phyloP scores from a whole-genome alignment of 2,888 invertebrate genomes.

The Nomada goodeniana region DNA sequence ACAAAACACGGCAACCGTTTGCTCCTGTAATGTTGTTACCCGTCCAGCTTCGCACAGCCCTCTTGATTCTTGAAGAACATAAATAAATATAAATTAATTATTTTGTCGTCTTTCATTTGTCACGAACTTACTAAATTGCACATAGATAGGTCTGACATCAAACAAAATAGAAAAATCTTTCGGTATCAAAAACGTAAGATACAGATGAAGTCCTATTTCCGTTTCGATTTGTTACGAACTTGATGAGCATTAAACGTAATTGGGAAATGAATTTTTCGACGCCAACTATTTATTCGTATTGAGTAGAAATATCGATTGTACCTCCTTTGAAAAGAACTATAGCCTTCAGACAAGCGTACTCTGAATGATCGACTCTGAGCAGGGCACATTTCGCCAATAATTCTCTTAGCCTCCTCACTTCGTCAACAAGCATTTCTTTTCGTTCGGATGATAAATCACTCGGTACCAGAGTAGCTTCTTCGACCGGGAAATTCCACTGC shows the following conservation, averaged over 20 bases:
- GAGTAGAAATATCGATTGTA: slow-evolving; percentile 79
- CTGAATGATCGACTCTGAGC: slow-evolving; percentile 91
- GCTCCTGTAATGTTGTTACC: slow-evolving; percentile 91
- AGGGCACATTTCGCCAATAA: slow-evolving; percentile 88
- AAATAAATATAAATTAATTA: background rate
- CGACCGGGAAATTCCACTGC: slow-evolving; percentile 91
- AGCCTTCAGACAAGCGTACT: slow-evolving; percentile 94
- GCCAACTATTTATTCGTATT: no score
- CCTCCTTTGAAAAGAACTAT: slow-evolving; percentile 93
- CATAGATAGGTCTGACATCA: no score
- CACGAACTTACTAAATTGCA: no score
- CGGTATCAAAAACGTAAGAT: no score
- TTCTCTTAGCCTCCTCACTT: slow-evolving; percentile 87
- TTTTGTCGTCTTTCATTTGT: background rate
- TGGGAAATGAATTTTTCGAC: no score
- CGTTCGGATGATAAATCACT: slow-evolving; percentile 85
- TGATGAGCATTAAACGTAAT: no score
- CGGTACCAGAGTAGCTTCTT: slow-evolving; percentile 85
- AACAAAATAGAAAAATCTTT: no score
- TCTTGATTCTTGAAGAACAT: slow-evolving; percentile 85
- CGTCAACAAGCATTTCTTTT: slow-evolving; percentile 86
- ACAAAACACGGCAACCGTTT: slow-evolving; percentile 91
- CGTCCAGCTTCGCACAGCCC: slow-evolving; percentile 87
- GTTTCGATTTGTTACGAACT: no score
- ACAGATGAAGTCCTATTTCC: background rate